These are phyloP conservation scores for Dasyprocta punctata DNA, from an alignment of 2,113 vertebrate species.

Conservation along the genomic window DNA sequence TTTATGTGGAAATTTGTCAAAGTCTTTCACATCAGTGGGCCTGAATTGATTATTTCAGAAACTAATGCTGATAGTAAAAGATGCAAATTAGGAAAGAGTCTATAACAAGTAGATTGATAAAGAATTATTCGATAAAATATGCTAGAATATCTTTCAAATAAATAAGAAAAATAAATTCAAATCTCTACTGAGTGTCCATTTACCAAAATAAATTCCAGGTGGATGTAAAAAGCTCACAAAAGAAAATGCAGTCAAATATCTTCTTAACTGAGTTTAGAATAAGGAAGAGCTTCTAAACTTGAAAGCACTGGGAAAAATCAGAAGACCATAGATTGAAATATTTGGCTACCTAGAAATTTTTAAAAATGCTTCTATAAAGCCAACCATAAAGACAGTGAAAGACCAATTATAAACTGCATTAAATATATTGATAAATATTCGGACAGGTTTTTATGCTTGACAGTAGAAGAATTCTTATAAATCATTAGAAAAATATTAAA, in stretches of 20 bases:
- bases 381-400: background rate
- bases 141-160: background rate
- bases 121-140: background rate
- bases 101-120: background rate
- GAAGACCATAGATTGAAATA: background rate
- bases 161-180: background rate
- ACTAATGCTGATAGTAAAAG: background rate
- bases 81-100: background rate
- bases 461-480: background rate
- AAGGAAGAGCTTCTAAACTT: background rate
- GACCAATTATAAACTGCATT: background rate
- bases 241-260: background rate
- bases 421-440: background rate
- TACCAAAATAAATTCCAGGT: background rate
- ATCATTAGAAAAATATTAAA: background rate
- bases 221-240: background rate
- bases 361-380: background rate
- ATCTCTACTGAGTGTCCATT: background rate
- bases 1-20: background rate
- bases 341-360: background rate
- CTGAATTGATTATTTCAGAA: constrained; percentile 13
- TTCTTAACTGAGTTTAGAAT: constrained; percentile 28
- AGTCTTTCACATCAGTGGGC: background rate
- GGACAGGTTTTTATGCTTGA: background rate
- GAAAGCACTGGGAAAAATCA: background rate